Conservation (phyloP, 2,797 vertebrate genomes). For the Sarcophilus harrisii region DNA sequence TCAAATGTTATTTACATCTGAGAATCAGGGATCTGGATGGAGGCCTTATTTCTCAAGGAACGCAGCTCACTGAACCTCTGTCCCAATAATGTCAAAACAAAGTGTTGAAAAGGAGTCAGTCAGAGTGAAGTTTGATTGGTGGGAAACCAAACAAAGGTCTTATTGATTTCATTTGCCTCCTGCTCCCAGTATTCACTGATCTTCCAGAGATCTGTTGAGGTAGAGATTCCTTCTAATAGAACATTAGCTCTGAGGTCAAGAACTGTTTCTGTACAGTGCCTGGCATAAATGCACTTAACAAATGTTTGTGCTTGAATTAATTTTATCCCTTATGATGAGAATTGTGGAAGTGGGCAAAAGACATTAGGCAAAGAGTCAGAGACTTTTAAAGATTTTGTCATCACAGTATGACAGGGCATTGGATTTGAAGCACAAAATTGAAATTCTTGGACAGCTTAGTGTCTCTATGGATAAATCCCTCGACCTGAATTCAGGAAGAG, state of each 20-base stretch:
- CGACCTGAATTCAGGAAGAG: not conserved
- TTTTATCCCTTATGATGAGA: not conserved
- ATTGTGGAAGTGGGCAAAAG: not conserved
- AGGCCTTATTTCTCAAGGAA: not conserved
- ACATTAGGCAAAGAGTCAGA: not conserved
- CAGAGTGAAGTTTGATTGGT: not conserved
- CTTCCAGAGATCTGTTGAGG: not conserved
- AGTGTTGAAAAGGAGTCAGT: conserved; percentile 1
- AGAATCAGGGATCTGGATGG: conserved; percentile 1
- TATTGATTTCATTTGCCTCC: not conserved
- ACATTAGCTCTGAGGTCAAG: not conserved
- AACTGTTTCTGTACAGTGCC: not conserved
- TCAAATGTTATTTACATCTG: not conserved
- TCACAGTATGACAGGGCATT: not conserved
- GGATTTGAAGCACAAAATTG: not conserved
- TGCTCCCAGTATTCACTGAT: not conserved
- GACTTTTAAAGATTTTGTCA: not conserved
- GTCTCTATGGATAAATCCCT: not conserved
- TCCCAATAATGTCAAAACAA: conserved; percentile 18
- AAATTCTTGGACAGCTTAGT: not conserved
- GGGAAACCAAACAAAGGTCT: not conserved
- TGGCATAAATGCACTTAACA: not conserved
- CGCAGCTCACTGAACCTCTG: conserved; percentile 17
- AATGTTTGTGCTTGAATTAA: not conserved
- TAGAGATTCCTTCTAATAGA: not conserved